Evolutionary conservation across 2,113 vertebrate species (phyloP), one percentile per base, ranked within the genome.

Genomic region (Phaethornis superciliosus): DNA sequence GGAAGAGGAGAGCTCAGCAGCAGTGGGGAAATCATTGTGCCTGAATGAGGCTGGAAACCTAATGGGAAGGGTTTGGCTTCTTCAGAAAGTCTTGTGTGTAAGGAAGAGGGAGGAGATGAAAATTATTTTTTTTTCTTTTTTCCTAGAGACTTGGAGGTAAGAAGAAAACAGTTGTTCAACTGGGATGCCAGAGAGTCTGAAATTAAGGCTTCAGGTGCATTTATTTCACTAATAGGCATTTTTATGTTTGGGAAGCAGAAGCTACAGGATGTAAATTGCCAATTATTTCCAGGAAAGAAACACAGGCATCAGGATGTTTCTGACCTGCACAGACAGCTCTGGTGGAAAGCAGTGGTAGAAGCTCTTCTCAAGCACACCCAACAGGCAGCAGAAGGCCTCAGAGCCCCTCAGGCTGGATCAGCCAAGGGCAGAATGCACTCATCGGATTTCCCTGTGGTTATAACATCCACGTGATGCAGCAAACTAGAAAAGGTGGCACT

Each of bases 401-500:
- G 28, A 10, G 32, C 67, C 14, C 35, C 46, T 15, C n/a, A 30
- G 32, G 0, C 19, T 19, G n/a, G 12, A 5, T 6, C 22, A 59
- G 21, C 33, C 69, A 55, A 77, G 21, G 44, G n/a, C 59, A 81
- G 40, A 59, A 78, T n/a, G 78, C 46, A 51, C 51, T 21, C 44
- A 69, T 51, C 30, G 58, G 14, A 35, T 16, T 27, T 20, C 16
- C 32, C 33, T 0, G 1, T 27, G 14, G 8, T 47, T 74, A 28
- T 16, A 40, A 19, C 54, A 84, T 10, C 15, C 1, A 1, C 0
- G 0, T 12, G 17, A 37, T 9, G 21, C 52, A 54, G 37, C 20
- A 79, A 68, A 70, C 17, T 13, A 37, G 35, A 44, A 77, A 28
- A 32, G 12, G 4, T 16, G 17, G 18, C 9, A 7, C 11, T 42